Evolutionary conservation across 2,888 invertebrate genomes (phyloP).

Genomic region (Cephonodes hylas): DNA sequence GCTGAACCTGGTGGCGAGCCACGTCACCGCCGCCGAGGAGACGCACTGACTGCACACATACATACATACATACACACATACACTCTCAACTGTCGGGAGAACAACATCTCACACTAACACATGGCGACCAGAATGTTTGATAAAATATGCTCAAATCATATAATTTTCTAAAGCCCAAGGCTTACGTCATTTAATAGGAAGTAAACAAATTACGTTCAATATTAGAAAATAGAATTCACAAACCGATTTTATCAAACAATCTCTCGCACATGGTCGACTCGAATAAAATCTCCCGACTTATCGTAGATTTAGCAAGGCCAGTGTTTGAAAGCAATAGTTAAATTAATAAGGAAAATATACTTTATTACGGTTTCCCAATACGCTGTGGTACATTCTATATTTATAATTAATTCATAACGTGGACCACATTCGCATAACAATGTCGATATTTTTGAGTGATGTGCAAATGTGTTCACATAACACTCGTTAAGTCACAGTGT

Average conservation of each 20-base stretch:
- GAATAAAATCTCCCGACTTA: not conserved
- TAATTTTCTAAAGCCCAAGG: too few species aligned
- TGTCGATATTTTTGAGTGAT: not conserved
- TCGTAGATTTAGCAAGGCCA: constrained; percentile 58
- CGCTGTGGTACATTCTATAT: constrained; percentile 25
- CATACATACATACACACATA: not conserved
- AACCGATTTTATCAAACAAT: constrained; percentile 34
- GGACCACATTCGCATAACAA: not conserved
- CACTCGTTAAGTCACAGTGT: not conserved
- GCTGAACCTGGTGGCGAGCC: constrained; percentile 85
- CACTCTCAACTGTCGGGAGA: not conserved
- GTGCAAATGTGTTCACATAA: not conserved
- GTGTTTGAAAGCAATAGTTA: constrained; percentile 58
- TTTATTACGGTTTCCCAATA: constrained; percentile 19
- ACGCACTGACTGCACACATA: constrained; percentile 65
- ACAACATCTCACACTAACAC: not conserved
- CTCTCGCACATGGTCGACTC: constrained; percentile 20
- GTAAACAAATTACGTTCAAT: too few species aligned
- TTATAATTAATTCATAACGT: constrained; percentile 16
- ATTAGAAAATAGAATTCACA: too few species aligned
- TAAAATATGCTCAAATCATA: not conserved
- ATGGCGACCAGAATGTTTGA: not conserved
- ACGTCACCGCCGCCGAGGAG: constrained; percentile 84
- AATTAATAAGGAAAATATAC: constrained; percentile 18
- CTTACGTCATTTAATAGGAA: too few species aligned